phyloP scores from a whole-genome alignment of 2,888 invertebrate species.

The Hybos culiciformis region DNA sequence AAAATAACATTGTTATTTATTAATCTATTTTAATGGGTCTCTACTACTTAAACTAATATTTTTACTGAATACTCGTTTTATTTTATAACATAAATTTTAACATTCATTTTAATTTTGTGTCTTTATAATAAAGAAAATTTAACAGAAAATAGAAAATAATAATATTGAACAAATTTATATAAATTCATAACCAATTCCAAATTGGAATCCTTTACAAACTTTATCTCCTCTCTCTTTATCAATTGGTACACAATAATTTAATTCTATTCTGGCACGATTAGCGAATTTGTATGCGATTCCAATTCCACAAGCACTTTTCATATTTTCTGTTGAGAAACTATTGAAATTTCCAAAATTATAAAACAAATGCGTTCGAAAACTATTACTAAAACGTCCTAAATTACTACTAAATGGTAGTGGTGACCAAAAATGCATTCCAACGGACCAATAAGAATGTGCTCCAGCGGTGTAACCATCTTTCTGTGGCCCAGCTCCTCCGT shows the following conservation, averaged over 20 bases:
- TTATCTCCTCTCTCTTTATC: slow-evolving; percentile 49
- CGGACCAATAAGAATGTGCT: slow-evolving; percentile 38
- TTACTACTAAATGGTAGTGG: slow-evolving; percentile 80
- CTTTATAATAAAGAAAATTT: too few species aligned
- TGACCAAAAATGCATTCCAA: slow-evolving; percentile 71
- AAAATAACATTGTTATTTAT: too few species aligned
- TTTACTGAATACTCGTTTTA: too few species aligned
- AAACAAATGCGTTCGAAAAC: slow-evolving; percentile 82
- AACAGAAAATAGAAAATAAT: too few species aligned
- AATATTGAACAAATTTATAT: slow-evolving; percentile 38
- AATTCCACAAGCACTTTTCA: slow-evolving; percentile 64
- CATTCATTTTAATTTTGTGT: not conserved
- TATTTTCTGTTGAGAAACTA: slow-evolving; percentile 34
- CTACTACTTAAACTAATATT: too few species aligned
- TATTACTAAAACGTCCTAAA: slow-evolving; percentile 62
- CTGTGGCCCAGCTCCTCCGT: slow-evolving; percentile 77
- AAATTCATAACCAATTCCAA: slow-evolving; percentile 73
- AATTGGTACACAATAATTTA: slow-evolving; percentile 84
- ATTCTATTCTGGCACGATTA: slow-evolving; percentile 77
- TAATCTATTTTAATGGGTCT: too few species aligned
- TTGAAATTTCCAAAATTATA: slow-evolving; percentile 76
- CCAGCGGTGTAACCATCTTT: slow-evolving; percentile 62
- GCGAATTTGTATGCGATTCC: slow-evolving; percentile 76
- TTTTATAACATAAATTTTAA: too few species aligned
- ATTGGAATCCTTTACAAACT: slow-evolving; percentile 57